Percentiles rank a stretch among this genome's conserved stretches.
Evolutionary conservation across 2,113 vertebrate species (phyloP).

Genomic region (Myanophis thanlyinensis): DNA sequence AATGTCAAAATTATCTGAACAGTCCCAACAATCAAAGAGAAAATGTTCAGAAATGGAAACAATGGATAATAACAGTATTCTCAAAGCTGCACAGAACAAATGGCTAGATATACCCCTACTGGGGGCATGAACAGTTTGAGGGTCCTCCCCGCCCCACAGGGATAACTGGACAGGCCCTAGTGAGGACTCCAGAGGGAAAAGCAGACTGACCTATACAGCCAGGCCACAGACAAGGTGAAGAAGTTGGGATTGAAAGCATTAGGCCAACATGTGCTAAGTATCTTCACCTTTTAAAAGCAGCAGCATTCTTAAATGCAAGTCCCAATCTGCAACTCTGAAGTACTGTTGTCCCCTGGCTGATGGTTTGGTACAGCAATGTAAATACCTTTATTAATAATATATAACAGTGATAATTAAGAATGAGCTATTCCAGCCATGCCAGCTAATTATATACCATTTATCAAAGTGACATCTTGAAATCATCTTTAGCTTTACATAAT

Average conservation of each 20-base stretch:
- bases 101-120: not conserved
- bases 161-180: not conserved
- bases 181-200: not conserved
- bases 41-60: not conserved
- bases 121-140: not conserved
- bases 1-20: not conserved
- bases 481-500: rapidly evolving
- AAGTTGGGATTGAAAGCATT: not conserved
- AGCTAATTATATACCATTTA: conserved; percentile 40
- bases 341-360: conserved; percentile 18
- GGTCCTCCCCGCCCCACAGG: rapidly evolving
- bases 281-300: not conserved
- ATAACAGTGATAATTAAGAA: conserved; percentile 42
- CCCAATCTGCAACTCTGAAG: conserved; percentile 2
- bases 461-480: conserved; percentile 29
- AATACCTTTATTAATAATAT: conserved; percentile 53
- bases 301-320: not conserved
- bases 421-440: conserved; percentile 19
- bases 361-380: conserved; percentile 27
- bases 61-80: not conserved
- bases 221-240: not conserved
- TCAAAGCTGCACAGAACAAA: not conserved
- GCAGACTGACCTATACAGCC: not conserved
- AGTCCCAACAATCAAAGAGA: not conserved
- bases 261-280: not conserved